Evolutionary conservation across 2,888 invertebrate species (phyloP), one percentile per base, ranked within the genome.

Genomic region (Leptinotarsa rubiginosa): DNA sequence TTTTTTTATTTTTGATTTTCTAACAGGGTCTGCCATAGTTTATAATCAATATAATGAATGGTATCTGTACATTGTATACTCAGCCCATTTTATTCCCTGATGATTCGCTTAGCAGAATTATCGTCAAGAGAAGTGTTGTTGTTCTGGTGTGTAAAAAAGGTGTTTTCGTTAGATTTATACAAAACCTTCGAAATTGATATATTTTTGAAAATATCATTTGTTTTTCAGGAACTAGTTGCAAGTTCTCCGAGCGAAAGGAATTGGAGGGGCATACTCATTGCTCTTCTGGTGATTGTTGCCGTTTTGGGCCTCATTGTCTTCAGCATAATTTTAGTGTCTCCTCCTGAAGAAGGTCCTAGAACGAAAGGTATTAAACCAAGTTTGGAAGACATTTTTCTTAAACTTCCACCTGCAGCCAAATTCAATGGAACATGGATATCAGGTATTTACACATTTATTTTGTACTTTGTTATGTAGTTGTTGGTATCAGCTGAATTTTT

Each of bases 261-360:
- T 90, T 98, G 97, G 97, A 92, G 96, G 64, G 97, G 97, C 20
- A 97, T 98, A 84, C 93, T 95, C 82, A 97, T 97, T 81, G 97
- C 97, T 0, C 89, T 97, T 77, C 90, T 97, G 84, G 97, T 98
- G 81, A 97, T 97, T 81, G 93, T 95, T 25, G 93, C 95, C 47
- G 96, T 97, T 50, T 92, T 96, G 82, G 95, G 96, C 66, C 92
- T 97, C 82, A 97, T 97, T 81, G 93, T 97, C 81, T 94, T 96
- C 89, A 96, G 97, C 83, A 96, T 98, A 85, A 93, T 97, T 59
- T 90, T 97, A 78, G 93, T 97, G 74, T 96, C 96, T 16, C 97
- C 97, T 67, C 90, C 91, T 0, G 92, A 91, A 49, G 93, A 94
- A 84, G 94, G 93, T 1, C 91, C 93, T 52, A 88, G 94, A 71